These are phyloP conservation scores for Ciconia maguari DNA, from an alignment of 2,113 vertebrate species.

Conservation along the genomic window DNA sequence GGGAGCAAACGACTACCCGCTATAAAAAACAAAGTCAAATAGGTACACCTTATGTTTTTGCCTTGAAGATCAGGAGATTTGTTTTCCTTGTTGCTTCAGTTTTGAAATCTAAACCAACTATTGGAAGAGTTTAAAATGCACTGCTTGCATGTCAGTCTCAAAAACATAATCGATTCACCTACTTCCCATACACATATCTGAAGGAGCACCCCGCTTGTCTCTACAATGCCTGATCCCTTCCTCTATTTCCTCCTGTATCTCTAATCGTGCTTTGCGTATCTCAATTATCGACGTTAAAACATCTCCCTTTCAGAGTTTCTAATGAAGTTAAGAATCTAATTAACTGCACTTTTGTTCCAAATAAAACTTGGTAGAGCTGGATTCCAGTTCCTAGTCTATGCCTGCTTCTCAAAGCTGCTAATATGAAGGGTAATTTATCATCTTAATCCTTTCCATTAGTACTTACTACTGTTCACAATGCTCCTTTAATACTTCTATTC, in stretches of 20 bases:
- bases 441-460: slow-evolving; percentile 13
- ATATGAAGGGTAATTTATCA: background rate
- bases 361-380: background rate
- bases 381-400: background rate
- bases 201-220: background rate
- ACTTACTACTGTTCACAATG: background rate
- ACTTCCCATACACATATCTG: background rate
- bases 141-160: background rate
- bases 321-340: background rate
- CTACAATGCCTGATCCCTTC: background rate
- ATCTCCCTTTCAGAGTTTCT: background rate
- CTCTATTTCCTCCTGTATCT: background rate
- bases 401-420: background rate
- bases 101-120: background rate
- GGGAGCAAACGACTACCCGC: background rate
- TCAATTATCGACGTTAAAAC: background rate
- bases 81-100: background rate
- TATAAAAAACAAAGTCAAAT: background rate
- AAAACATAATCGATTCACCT: accelerated
- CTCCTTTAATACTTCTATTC: background rate
- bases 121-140: background rate
- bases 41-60: background rate
- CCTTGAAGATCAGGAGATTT: background rate
- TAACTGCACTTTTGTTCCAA: background rate
- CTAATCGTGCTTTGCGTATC: background rate